Percentiles rank a stretch among this genome's conserved stretches.
phyloP scores from a whole-genome alignment of 2,888 invertebrate genomes.

The Itoplectis maculator region DNA sequence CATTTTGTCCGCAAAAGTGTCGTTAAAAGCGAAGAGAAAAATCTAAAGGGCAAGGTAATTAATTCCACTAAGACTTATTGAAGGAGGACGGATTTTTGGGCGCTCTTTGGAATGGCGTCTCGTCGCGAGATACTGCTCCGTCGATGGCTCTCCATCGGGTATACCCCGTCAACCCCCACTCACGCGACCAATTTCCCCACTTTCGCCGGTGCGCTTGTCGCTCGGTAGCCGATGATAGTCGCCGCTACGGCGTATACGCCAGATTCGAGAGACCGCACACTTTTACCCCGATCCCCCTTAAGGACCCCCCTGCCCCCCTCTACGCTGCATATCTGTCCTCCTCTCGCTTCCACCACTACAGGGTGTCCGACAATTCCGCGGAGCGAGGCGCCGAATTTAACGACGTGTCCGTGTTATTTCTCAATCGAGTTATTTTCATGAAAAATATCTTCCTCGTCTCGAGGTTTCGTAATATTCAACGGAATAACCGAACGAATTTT shows the following conservation, averaged over 20 bases:
- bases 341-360: conserved; percentile 51
- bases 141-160: conserved; percentile 78
- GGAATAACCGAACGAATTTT: background rate
- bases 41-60: conserved; percentile 33
- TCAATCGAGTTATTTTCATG: conserved; percentile 29
- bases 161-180: conserved; percentile 82
- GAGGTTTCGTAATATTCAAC: background rate
- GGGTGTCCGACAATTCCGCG: conserved; percentile 37
- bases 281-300: conserved; percentile 52
- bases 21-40: background rate
- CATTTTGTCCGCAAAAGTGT: conserved; percentile 71
- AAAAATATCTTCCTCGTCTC: background rate
- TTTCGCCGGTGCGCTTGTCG: conserved; percentile 74
- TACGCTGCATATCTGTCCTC: conserved; percentile 18
- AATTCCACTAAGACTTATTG: conserved; percentile 44
- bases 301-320: too few species aligned
- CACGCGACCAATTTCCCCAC: conserved; percentile 80
- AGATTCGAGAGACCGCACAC: conserved; percentile 62
- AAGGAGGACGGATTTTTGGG: conserved; percentile 72
- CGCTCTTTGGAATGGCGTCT: conserved; percentile 78
- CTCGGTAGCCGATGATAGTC: conserved; percentile 38
- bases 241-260: conserved; percentile 35
- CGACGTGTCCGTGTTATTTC: conserved; percentile 10
- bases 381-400: conserved; percentile 24
- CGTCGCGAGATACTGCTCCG: conserved; percentile 80